Conservation (phyloP, 2,113 vertebrate genomes). For the Menidia beryllina region DNA sequence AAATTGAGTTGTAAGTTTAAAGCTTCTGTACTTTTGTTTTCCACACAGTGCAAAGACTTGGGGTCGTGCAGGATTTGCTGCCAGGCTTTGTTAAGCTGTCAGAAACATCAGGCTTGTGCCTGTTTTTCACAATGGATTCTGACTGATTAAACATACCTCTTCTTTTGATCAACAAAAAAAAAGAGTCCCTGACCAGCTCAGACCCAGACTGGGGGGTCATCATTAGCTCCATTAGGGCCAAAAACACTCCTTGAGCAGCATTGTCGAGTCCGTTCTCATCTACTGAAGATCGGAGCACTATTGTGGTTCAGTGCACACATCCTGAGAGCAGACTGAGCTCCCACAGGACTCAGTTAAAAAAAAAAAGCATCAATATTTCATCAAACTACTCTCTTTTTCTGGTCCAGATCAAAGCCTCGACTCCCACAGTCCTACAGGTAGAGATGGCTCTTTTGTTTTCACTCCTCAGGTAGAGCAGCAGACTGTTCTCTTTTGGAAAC, state of each 20-base stretch:
- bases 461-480: conserved; percentile 75
- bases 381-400: conserved; percentile 80
- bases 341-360: conserved; percentile 79
- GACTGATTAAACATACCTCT: conserved; percentile 57
- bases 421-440: conserved; percentile 80
- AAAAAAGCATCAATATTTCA: conserved; percentile 83
- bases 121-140: conserved; percentile 51
- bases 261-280: conserved; percentile 66
- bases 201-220: conserved; percentile 57
- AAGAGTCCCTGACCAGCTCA: conserved; percentile 40
- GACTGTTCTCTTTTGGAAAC: conserved; percentile 62
- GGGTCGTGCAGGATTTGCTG: conserved; percentile 48
- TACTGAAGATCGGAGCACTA: conserved; percentile 30
- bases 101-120: conserved; percentile 18
- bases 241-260: conserved; percentile 65
- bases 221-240: conserved; percentile 71
- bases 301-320: conserved; percentile 70
- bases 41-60: conserved; percentile 55
- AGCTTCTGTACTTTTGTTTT: conserved; percentile 35
- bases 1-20: not conserved
- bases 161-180: conserved; percentile 69
- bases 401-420: conserved; percentile 81
- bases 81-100: conserved; percentile 54
- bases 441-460: conserved; percentile 78
- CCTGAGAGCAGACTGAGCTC: conserved; percentile 73